Evolutionary conservation across 2,888 invertebrate genomes (phyloP).

Genomic region (Abrostola tripartita): DNA sequence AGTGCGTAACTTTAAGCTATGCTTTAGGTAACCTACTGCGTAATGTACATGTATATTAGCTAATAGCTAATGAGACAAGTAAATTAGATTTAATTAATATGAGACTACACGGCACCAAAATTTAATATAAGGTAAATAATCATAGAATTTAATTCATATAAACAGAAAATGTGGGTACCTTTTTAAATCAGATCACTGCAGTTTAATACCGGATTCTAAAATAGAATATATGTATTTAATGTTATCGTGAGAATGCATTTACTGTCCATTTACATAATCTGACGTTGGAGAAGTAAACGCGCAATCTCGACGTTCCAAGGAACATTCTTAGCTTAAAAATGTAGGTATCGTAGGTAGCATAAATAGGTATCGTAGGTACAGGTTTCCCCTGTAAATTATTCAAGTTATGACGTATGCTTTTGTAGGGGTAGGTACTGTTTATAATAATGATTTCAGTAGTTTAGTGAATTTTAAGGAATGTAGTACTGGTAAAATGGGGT

Average conservation of each 20-base stretch:
- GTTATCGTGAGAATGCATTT: slow-evolving; percentile 44
- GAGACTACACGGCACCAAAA: slow-evolving; percentile 5
- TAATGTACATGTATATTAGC: too few species aligned
- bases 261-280: slow-evolving; percentile 53
- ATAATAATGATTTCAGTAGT: neutral
- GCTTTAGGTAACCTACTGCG: too few species aligned
- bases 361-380: slow-evolving; percentile 11
- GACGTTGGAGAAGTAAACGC: slow-evolving; percentile 43
- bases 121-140: too few species aligned
- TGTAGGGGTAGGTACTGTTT: neutral
- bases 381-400: neutral
- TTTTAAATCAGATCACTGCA: slow-evolving; percentile 16
- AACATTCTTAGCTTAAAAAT: slow-evolving; percentile 37
- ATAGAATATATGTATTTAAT: slow-evolving; percentile 35
- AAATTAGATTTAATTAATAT: neutral
- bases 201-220: slow-evolving; percentile 12
- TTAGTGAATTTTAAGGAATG: too few species aligned
- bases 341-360: too few species aligned
- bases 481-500: too few species aligned
- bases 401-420: neutral
- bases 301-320: slow-evolving; percentile 29
- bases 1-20: too few species aligned
- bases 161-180: too few species aligned
- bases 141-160: too few species aligned
- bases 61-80: too few species aligned